Conservation (phyloP, 2,113 vertebrate species). For the Nyctereutes procyonoides region DNA sequence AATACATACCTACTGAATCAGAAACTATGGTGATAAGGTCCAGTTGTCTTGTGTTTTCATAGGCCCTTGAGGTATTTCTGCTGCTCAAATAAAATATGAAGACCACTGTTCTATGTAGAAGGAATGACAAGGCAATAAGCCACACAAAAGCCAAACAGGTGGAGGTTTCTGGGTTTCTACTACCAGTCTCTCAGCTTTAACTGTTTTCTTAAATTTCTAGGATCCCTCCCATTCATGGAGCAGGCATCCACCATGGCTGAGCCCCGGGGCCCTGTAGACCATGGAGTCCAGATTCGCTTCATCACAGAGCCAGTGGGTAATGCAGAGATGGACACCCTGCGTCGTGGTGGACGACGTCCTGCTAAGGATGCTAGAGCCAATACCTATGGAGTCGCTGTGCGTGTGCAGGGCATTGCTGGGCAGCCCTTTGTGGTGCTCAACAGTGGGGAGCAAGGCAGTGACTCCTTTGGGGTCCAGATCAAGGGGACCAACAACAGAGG, state of each 20-base stretch:
- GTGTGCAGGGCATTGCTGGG: slow-evolving; percentile 95
- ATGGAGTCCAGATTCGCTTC: slow-evolving; percentile 97
- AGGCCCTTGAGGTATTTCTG: not conserved
- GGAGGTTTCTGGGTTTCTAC: not conserved
- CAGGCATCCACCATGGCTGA: slow-evolving; percentile 80
- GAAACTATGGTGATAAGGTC: not conserved
- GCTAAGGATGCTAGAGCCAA: slow-evolving; percentile 80
- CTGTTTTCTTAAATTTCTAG: slow-evolving; percentile 43
- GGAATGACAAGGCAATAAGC: not conserved
- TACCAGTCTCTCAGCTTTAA: not conserved
- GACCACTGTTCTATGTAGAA: not conserved
- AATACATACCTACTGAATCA: not conserved
- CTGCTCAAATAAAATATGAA: not conserved
- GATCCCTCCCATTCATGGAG: slow-evolving; percentile 37
- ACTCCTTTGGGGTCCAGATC: slow-evolving; percentile 94
- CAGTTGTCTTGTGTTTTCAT: not conserved
- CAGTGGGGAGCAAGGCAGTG: slow-evolving; percentile 93
- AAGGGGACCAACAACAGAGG: slow-evolving; percentile 76
- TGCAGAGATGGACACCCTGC: slow-evolving; percentile 68
- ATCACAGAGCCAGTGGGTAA: slow-evolving; percentile 90
- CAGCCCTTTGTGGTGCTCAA: slow-evolving; percentile 97
- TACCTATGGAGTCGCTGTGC: slow-evolving; percentile 94
- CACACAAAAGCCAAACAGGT: not conserved
- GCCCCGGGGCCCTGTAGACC: slow-evolving; percentile 88
- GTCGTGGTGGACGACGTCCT: slow-evolving; percentile 66